phyloP scores from a whole-genome alignment of 2,797 vertebrate genomes.

The Euphonia xanthogaster region DNA sequence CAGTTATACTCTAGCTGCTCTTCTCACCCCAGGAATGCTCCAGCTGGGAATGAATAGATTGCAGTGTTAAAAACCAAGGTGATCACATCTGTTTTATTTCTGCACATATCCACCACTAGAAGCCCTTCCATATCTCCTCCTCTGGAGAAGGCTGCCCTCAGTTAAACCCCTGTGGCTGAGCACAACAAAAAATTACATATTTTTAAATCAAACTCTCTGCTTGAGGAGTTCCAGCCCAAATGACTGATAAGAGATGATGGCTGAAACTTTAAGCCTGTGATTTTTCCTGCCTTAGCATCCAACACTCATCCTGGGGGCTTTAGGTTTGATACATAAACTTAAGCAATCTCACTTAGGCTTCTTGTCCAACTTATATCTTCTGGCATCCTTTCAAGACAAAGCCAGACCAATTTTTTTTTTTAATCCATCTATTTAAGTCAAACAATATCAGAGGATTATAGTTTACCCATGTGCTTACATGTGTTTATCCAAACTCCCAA shows the following conservation, averaged over 20 bases:
- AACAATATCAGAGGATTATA: not conserved
- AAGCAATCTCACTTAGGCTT: not conserved
- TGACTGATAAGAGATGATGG: not conserved
- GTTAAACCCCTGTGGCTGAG: not conserved
- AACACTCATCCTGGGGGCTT: not conserved
- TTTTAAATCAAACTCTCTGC: not conserved
- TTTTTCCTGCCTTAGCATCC: not conserved
- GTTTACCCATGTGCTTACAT: not conserved
- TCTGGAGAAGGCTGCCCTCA: not conserved
- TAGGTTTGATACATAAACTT: not conserved
- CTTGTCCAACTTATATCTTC: not conserved
- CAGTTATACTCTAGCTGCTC: not conserved
- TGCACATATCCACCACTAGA: not conserved
- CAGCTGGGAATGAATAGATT: not conserved
- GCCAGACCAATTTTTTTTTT: not conserved
- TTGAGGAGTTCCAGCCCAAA: not conserved
- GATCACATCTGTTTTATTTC: not conserved
- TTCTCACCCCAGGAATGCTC: not conserved
- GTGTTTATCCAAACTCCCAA: not conserved
- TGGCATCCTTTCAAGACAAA: not conserved
- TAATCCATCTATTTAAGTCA: not conserved
- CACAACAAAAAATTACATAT: not conserved
- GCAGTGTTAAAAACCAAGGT: rapidly evolving
- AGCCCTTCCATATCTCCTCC: not conserved
- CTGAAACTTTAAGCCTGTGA: not conserved